Conservation (phyloP, 2,888 invertebrate species). For the Baccha elongata region DNA sequence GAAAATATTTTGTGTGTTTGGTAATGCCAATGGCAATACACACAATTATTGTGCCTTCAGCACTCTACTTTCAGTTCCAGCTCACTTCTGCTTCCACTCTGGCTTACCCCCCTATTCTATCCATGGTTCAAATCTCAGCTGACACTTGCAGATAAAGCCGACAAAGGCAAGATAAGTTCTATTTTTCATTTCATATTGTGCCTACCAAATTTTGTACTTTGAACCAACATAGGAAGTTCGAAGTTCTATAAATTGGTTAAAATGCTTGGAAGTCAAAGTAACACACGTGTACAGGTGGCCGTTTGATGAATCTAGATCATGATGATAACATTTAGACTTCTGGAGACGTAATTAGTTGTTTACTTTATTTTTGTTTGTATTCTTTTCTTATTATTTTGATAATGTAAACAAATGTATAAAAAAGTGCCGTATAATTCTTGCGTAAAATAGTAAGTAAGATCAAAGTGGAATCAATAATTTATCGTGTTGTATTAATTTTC, state of each 20-base stretch:
- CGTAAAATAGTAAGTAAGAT: too few species aligned
- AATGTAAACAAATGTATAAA: too few species aligned
- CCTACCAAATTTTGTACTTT: too few species aligned
- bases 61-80: not conserved
- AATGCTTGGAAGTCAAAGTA: too few species aligned
- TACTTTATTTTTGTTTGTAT: too few species aligned
- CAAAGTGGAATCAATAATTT: too few species aligned
- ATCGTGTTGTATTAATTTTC: too few species aligned
- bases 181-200: constrained; percentile 20
- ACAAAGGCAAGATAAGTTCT: constrained; percentile 38
- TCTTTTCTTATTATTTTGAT: too few species aligned
- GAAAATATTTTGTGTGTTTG: constrained; percentile 53
- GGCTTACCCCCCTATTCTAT: constrained; percentile 3
- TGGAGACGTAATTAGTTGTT: too few species aligned
- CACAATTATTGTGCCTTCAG: constrained; percentile 59
- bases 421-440: too few species aligned
- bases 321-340: too few species aligned
- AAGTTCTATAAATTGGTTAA: constrained; percentile 65
- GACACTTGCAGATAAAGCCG: constrained; percentile 69
- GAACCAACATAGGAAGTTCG: too few species aligned
- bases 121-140: constrained; percentile 71
- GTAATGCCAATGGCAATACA: constrained; percentile 52
- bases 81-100: constrained; percentile 9
- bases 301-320: constrained; percentile 1
- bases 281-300: constrained; percentile 62